A percentile compares a stretch with the other conserved stretches of the same genome.
Evolutionary conservation across 1,140 invertebrate species (phyloP).

Genomic region (Nomia melanderi): DNA sequence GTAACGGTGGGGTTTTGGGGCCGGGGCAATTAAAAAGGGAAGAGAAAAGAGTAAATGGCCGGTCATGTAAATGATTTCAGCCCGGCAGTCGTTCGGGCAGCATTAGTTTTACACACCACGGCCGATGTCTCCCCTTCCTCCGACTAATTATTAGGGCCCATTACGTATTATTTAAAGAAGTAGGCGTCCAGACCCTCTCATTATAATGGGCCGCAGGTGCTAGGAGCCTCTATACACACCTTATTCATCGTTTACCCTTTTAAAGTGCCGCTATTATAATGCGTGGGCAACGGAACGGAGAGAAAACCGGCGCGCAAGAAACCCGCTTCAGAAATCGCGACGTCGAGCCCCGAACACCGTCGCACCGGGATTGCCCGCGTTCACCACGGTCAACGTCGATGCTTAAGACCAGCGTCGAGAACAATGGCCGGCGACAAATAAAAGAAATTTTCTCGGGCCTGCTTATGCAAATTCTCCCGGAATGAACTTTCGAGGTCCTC

Average conservation of each 20-base stretch:
- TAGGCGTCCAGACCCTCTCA: slow-evolving; percentile 55
- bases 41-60: slow-evolving; percentile 57
- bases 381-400: slow-evolving; percentile 56
- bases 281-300: slow-evolving; percentile 53
- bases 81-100: slow-evolving; percentile 35
- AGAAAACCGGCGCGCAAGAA: slow-evolving; percentile 39
- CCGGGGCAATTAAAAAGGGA: slow-evolving; percentile 64
- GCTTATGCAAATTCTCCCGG: slow-evolving; percentile 42
- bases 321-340: slow-evolving; percentile 59
- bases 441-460: slow-evolving; percentile 52
- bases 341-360: slow-evolving; percentile 34
- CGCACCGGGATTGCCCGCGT: slow-evolving; percentile 38
- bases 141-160: slow-evolving; percentile 71
- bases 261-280: slow-evolving; percentile 69
- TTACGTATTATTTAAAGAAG: slow-evolving; percentile 72
- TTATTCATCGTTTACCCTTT: slow-evolving; percentile 65
- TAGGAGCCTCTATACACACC: slow-evolving; percentile 62
- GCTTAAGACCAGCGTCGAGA: slow-evolving; percentile 39
- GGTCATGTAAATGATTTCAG: slow-evolving; percentile 65
- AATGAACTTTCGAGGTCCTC: slow-evolving; percentile 33
- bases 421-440: slow-evolving; percentile 53
- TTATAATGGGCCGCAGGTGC: slow-evolving; percentile 71
- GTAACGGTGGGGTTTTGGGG: slow-evolving; percentile 15
- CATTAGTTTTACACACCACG: slow-evolving; percentile 64
- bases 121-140: slow-evolving; percentile 36